Conservation (phyloP, 2,797 vertebrate genomes). For the Sebastes kiyomatsui region DNA sequence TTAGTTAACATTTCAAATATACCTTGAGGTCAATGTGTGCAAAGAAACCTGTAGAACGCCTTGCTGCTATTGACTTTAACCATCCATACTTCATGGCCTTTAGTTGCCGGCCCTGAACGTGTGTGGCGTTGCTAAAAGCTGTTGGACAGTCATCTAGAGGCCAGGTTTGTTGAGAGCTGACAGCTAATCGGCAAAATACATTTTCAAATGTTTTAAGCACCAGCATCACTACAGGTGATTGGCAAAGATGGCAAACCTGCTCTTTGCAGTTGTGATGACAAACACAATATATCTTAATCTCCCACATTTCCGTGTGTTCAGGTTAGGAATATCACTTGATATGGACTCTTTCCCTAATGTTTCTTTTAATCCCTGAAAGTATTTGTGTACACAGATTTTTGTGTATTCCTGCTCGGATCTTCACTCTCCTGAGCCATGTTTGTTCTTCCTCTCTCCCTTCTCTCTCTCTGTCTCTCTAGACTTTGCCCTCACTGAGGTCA, state of each 20-base stretch:
- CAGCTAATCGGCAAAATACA: neutral
- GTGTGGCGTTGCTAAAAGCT: neutral
- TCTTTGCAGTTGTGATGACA: neutral
- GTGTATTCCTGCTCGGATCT: neutral
- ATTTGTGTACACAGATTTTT: neutral
- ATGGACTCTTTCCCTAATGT: neutral
- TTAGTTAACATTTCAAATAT: slow-evolving; percentile 32
- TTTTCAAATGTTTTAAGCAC: neutral
- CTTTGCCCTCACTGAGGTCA: slow-evolving; percentile 63
- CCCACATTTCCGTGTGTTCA: neutral
- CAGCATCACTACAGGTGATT: neutral
- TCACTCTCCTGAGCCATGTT: neutral
- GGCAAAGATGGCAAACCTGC: neutral
- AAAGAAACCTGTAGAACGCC: slow-evolving; percentile 50
- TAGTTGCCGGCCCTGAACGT: neutral
- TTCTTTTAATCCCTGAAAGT: neutral
- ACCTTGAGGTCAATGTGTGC: slow-evolving; percentile 40
- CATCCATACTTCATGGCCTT: neutral
- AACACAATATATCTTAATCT: neutral
- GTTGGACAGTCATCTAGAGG: too few relatives aligned
- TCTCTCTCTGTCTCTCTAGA: slow-evolving; percentile 17
- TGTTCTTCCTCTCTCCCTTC: neutral
- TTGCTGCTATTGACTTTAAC: slow-evolving; percentile 51
- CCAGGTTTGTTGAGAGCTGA: neutral
- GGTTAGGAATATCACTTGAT: neutral